phyloP scores from a whole-genome alignment of 2,888 invertebrate genomes.

The Aphodius granarius region DNA sequence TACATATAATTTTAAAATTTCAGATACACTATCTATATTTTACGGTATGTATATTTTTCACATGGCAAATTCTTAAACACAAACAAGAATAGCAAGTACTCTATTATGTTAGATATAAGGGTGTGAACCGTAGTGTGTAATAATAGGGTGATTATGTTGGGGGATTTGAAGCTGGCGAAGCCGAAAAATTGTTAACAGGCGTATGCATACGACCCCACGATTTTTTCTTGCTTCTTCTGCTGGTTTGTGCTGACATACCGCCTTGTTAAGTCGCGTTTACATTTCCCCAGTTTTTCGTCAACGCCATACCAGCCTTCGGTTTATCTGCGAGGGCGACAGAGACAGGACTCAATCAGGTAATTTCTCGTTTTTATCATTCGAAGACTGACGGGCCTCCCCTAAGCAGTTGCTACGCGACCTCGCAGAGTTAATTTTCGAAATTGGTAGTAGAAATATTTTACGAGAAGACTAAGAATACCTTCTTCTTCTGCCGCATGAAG shows the following conservation, averaged over 20 bases:
- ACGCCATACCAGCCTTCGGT: not conserved
- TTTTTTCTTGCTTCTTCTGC: not conserved
- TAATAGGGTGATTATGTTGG: not conserved
- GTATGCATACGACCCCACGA: not conserved
- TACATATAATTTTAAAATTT: too few species aligned
- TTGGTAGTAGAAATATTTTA: not conserved
- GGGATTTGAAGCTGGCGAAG: not conserved
- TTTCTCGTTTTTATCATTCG: not conserved
- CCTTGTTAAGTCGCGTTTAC: not conserved
- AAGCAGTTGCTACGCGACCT: not conserved
- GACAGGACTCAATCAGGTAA: not conserved
- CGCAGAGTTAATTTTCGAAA: not conserved
- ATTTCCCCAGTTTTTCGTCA: not conserved
- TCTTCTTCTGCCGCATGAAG: not conserved
- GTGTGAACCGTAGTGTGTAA: not conserved
- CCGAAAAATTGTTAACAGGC: not conserved
- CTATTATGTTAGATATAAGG: not conserved
- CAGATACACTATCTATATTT: too few species aligned
- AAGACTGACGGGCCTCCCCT: not conserved
- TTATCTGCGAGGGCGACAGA: not conserved
- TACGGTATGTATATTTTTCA: not conserved
- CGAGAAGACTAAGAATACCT: not conserved
- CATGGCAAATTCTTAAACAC: not conserved
- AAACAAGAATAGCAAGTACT: not conserved
- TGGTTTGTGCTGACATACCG: not conserved